Conservation (phyloP, 1,140 invertebrate species). For the Drosophila simulans region DNA sequence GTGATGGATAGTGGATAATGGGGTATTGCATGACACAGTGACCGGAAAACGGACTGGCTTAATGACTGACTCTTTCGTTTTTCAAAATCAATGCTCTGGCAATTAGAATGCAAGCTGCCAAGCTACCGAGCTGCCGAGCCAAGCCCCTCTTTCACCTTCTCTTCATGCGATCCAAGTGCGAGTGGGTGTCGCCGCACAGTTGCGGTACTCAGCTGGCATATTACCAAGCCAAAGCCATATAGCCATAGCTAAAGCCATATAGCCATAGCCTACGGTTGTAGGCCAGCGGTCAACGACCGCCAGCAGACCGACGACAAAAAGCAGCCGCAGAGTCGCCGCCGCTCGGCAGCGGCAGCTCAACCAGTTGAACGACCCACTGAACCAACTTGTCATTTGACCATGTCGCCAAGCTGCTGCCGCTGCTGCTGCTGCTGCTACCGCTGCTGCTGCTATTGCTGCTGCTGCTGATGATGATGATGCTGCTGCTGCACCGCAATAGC, state of each 20-base stretch:
- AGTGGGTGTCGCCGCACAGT: conserved; percentile 2
- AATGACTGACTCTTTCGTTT: conserved; percentile 72
- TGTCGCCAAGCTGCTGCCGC: conserved; percentile 50
- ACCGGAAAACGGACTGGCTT: conserved; percentile 77
- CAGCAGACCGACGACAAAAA: conserved; percentile 31
- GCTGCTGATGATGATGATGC: not conserved
- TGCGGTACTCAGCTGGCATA: conserved; percentile 5
- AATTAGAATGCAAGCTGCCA: conserved; percentile 19
- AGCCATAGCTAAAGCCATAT: conserved; percentile 23
- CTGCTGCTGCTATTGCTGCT: not conserved
- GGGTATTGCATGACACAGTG: conserved; percentile 75
- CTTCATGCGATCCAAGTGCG: not conserved
- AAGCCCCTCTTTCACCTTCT: conserved; percentile 22
- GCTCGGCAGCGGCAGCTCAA: conserved; percentile 41
- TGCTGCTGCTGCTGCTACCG: not conserved
- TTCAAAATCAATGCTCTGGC: conserved; percentile 60
- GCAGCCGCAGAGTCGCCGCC: conserved; percentile 21
- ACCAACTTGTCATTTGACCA: conserved; percentile 76
- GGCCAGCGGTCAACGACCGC: conserved; percentile 72
- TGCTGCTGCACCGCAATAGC: not conserved
- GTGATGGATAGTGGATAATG: conserved; percentile 1
- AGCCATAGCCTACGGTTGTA: conserved; percentile 66
- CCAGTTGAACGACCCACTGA: conserved; percentile 75
- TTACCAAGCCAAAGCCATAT: conserved; percentile 17
- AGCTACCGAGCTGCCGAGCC: not conserved